Evolutionary conservation across 2,888 invertebrate species (phyloP), one percentile per base, ranked within the genome.

Genomic region (Microctonus aethiopoides): DNA sequence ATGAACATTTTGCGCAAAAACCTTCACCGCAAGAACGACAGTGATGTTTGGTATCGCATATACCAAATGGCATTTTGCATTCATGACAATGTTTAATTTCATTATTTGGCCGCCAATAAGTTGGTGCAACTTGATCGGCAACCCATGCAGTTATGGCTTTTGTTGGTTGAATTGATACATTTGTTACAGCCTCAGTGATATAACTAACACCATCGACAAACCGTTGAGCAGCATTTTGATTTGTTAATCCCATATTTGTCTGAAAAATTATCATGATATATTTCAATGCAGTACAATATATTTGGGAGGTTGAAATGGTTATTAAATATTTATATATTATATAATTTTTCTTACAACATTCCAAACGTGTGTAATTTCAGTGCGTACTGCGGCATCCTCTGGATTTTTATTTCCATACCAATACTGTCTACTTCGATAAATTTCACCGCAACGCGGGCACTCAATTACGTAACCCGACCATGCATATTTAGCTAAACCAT

Each of bases 381-480:
- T 88, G 57, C 88, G 83, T 13, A 94, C 92, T 11, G 91, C 91
- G 32, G 88, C 86, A 72, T 91, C 91, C 82, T 93, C 93, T 0
- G 94, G 93, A 72, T 91, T 89, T 77, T 91, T 91, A 80, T 95
- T 94, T 5, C 94, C 94, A 83, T 91, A 94, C 95, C 94, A 95
- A 83, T 92, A 92, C 81, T 94, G 91, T 26, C 94, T 89, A 78
- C 93, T 92, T 54, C 93, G 89, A 81, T 91, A 91, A 72, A 93
- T 92, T 75, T 92, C 90, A 0, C 93, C 93, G 85, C 93, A 94
- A 77, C 90, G 89, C 13, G 90, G 90, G 85, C 95, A 95, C 80
- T 94, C 93, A 70, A 95, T 90, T 0, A 93, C 90, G 80, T 92
- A 92, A 80, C 94, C 94, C 61, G 92, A 91, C 94, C 93, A 94